Evolutionary conservation across 2,113 vertebrate species (phyloP).

Genomic region (Bucco capensis): DNA sequence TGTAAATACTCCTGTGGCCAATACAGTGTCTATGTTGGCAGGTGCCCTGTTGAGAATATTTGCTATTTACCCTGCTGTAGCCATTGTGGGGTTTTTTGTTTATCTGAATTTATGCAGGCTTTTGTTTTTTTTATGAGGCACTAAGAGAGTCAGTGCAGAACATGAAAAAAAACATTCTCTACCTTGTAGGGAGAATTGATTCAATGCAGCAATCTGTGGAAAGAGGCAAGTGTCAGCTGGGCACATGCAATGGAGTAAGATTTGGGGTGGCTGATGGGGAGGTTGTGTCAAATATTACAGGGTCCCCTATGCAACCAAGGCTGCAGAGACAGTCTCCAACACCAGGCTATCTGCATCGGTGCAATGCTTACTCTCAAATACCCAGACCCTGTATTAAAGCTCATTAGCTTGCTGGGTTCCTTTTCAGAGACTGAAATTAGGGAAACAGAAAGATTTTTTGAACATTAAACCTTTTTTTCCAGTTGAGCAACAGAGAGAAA

Average conservation of each 20-base stretch:
- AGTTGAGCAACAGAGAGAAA: not conserved
- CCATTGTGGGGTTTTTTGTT: not conserved
- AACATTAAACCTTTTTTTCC: not conserved
- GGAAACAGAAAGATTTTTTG: not conserved
- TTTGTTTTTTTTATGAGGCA: not conserved
- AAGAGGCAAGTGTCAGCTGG: not conserved
- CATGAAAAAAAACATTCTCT: not conserved
- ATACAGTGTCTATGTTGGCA: not conserved
- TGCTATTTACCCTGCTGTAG: not conserved
- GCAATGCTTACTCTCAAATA: not conserved
- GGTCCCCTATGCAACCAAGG: not conserved
- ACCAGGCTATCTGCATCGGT: not conserved
- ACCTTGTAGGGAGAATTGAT: not conserved
- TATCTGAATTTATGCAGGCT: not conserved
- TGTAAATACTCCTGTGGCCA: slow-evolving; percentile 9
- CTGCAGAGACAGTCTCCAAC: not conserved
- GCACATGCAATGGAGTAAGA: not conserved
- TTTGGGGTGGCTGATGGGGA: not conserved
- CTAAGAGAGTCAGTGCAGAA: not conserved
- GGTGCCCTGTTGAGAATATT: not conserved
- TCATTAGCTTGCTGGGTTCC: not conserved
- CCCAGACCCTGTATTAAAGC: not conserved
- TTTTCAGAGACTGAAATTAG: not conserved
- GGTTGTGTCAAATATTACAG: not conserved
- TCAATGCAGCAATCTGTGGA: not conserved